Percentiles rank a stretch among this genome's conserved stretches.
Conservation (phyloP, 1,140 invertebrate genomes). For the Rhopalosiphum padi region DNA sequence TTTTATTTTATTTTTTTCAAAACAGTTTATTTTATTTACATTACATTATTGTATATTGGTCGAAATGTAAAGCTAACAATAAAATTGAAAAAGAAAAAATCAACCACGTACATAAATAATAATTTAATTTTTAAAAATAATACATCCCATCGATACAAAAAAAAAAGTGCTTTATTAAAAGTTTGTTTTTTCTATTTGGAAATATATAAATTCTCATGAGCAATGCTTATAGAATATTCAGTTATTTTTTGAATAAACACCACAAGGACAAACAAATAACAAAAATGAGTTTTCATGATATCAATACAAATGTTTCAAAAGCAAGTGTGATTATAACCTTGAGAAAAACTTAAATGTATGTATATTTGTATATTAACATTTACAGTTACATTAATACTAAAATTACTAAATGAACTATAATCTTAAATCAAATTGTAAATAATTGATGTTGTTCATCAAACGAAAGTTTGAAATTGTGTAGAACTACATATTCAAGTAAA, state of each 20-base stretch:
- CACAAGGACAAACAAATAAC: not conserved
- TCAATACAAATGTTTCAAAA: not conserved
- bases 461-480: not conserved
- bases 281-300: not conserved
- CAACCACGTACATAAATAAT: constrained; percentile 13
- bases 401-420: not conserved
- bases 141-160: not conserved
- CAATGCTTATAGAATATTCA: not conserved
- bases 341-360: not conserved
- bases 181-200: not conserved
- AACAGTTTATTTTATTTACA: not conserved
- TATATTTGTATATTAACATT: not conserved
- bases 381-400: not conserved
- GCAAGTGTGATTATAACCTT: constrained; percentile 23
- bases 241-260: constrained; percentile 22
- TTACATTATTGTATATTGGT: not conserved
- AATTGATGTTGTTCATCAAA: not conserved
- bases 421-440: not conserved
- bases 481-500: not conserved
- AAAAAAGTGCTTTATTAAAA: not conserved
- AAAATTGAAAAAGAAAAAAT: constrained; percentile 1
- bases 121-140: constrained; percentile 29
- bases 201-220: not conserved
- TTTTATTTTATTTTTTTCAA: not conserved
- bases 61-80: not conserved